Evolutionary conservation across 2,888 invertebrate genomes (phyloP), one percentile per base, ranked within the genome.

Genomic region (Selenia dentaria): DNA sequence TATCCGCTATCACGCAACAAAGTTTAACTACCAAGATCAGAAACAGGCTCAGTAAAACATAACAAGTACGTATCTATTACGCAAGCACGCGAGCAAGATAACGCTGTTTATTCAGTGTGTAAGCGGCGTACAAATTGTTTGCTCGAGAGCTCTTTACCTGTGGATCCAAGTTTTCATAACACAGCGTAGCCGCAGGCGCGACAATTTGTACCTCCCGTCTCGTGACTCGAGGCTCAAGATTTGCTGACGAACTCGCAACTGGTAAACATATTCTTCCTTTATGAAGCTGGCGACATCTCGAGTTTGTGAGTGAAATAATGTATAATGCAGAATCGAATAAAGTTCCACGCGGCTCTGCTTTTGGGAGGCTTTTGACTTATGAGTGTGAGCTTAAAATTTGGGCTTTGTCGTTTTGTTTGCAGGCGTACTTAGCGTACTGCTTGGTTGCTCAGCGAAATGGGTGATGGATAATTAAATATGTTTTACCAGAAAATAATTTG

Each of bases 41-140:
- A 51, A 63, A 57, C 55, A 55, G 51, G 57, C 51, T 54, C 59
- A 62, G 61, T 64, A 70, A 73, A 74, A 73, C 68, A 72, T 69
- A 67, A 67, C 69, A 66, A 43, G 56, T 60, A 62, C 57, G 66
- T 72, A 75, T 78, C 70, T 68, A 67, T 78, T 70, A 72, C 69
- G 62, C 54, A 62, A 64, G 63, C 64, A 70, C 53, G 62, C 56
- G 41, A 51, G 31, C 44, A 57, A 76, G 78, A 81, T 83, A 83
- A 79, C 75, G 65, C 78, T 84, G 79, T 86, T 86, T 85, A 80
- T 83, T 80, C 79, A 75, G 74, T 64, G 71, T 77, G 75, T 83
- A 84, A 85, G 76, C 82, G 74, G 70, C 61, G 77, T 74, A 83
- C 84, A 89, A 89, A 87, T 86, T 88, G 87, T 86, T 88, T 85